These are phyloP conservation scores for Artemisiospiza belli DNA, from an alignment of 2,113 vertebrate genomes.

Conservation along the genomic window DNA sequence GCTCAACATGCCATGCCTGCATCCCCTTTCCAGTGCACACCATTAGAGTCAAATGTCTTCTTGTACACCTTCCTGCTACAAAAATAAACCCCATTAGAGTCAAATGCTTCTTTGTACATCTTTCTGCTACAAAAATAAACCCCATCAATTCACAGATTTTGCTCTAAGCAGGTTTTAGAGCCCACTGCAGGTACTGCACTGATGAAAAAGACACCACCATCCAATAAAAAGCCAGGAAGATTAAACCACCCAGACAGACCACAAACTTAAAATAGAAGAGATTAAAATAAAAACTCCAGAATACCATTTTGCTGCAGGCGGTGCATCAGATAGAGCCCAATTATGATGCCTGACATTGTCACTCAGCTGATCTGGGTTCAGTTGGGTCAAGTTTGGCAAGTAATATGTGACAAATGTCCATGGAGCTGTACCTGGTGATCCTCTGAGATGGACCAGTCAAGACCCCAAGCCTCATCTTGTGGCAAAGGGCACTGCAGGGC, in stretches of 20 bases:
- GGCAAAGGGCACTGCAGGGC: not conserved
- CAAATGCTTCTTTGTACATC: not conserved
- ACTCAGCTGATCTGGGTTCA: not conserved
- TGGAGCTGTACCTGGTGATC: not conserved
- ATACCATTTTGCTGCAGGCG: not conserved
- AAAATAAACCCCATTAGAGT: not conserved
- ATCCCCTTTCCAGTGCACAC: not conserved
- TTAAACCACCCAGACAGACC: not conserved
- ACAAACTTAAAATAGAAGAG: not conserved
- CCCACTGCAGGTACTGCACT: not conserved
- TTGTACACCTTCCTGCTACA: not conserved
- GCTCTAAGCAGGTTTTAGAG: not conserved
- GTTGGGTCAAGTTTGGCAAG: not conserved
- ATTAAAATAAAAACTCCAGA: not conserved
- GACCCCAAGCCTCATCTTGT: not conserved
- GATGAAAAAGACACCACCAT: not conserved
- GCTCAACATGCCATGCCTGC: not conserved
- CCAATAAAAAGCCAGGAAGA: not conserved
- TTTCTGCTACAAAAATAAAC: not conserved
- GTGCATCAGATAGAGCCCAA: not conserved
- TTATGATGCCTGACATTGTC: not conserved
- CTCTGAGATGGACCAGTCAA: accelerated
- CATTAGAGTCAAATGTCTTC: not conserved
- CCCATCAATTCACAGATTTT: not conserved
- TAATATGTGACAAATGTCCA: accelerated